Evolutionary conservation across 2,113 vertebrate species (phyloP), one percentile per base, ranked within the genome.

Genomic region (Pteropus alecto): DNA sequence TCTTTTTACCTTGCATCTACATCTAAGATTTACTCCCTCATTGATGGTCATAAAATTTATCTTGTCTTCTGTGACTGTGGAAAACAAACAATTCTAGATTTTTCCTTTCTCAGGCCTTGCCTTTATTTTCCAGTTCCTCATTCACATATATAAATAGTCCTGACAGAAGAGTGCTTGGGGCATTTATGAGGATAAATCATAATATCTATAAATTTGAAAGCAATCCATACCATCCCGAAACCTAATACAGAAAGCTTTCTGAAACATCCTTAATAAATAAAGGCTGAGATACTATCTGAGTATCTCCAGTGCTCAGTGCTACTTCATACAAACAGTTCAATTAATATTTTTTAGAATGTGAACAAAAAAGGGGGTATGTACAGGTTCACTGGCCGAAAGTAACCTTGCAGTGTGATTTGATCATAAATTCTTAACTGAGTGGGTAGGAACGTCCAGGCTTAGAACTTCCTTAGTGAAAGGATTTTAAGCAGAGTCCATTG

Each of bases 201-300:
- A 43, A 12, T 38, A 97, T 70, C 48, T 86, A 90, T n/a, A 93
- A 89, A 95, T 65, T 77, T 90, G 73, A 96, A 92, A 91, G 35
- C 46, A 74, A 79, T 83, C 22, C 35, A 81, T 33, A 79, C 14
- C 30, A 92, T 78, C 28, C 21, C 51, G 46, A 96, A 95, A 94
- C 10, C 70, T 63, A 88, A 91, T 73, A 90, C 15, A 73, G 24
- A 78, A 92, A 86, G 10, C 33, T 82, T 95, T 92, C 84, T 86
- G 63, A 97, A 81, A 89, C 15, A 92, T 76, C 26, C 65, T 81
- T 81, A 43, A 58, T 41, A 88, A 84, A 85, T 16, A 85, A 92
- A 35, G 46, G 7, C 7, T 35, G 76, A 43, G 43, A 74, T 46
- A 58, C 56, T 87, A 65, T 48, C 77, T 88, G 65, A 95, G 14